phyloP scores from a whole-genome alignment of 2,888 invertebrate species.

The Meteorus colon region DNA sequence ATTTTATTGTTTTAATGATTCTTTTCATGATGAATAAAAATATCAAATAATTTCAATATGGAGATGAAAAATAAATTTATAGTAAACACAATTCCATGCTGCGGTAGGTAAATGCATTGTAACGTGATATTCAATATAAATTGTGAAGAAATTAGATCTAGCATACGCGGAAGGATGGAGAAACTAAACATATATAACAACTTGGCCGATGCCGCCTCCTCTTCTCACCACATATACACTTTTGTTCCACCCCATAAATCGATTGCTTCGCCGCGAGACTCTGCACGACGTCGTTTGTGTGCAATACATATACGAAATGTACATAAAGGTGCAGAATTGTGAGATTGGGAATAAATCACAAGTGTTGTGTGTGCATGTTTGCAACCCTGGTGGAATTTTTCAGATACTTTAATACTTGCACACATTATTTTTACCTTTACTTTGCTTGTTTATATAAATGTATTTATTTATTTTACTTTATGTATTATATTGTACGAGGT shows the following conservation, averaged over 20 bases:
- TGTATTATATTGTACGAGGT: constrained; percentile 26
- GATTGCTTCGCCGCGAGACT: constrained; percentile 17
- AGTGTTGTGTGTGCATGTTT: not conserved
- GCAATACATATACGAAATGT: constrained; percentile 11
- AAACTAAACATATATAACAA: constrained; percentile 11
- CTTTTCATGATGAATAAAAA: not conserved
- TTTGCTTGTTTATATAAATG: constrained; percentile 1
- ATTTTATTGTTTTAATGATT: too few species aligned
- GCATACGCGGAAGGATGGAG: constrained; percentile 29
- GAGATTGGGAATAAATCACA: not conserved
- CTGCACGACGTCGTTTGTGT: constrained; percentile 1
- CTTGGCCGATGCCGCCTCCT: constrained; percentile 3
- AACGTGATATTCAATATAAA: constrained; percentile 27
- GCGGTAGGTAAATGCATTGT: constrained; percentile 28
- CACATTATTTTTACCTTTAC: not conserved
- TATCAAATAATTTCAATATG: not conserved
- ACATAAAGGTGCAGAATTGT: not conserved
- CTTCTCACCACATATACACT: not conserved
- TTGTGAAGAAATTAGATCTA: constrained; percentile 39
- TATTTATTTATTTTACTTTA: constrained; percentile 6
- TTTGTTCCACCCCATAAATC: constrained; percentile 38
- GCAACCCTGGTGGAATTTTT: not conserved
- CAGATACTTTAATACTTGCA: not conserved
- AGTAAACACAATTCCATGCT: constrained; percentile 11
- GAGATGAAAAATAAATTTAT: not conserved